Evolutionary conservation across 53 echinoderm and acorn worm species (phyloP).

Genomic region (Echinometra lucunter): DNA sequence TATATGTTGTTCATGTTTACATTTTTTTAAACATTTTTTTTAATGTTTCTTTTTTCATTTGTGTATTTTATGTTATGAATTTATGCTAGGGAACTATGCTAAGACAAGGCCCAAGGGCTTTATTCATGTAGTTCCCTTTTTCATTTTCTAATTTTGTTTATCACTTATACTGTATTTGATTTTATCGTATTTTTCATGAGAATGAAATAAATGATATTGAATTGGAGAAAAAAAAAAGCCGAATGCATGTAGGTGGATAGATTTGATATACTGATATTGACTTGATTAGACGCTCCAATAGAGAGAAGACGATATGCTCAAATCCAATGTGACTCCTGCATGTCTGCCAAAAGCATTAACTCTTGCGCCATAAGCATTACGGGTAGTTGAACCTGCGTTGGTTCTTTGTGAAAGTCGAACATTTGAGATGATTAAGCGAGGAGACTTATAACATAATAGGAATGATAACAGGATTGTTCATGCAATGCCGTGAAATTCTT

Average conservation of each 20-base stretch:
- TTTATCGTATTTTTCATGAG: too few relatives aligned
- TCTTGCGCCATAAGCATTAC: background rate
- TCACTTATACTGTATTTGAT: too few relatives aligned
- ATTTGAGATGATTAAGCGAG: background rate
- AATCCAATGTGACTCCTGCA: background rate
- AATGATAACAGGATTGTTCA: background rate
- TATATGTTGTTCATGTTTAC: too few relatives aligned
- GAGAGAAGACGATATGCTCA: background rate
- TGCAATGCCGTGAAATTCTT: background rate
- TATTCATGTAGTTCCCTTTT: too few relatives aligned
- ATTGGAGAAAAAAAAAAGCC: too few relatives aligned
- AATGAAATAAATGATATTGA: too few relatives aligned
- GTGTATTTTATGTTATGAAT: too few relatives aligned
- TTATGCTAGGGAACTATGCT: too few relatives aligned
- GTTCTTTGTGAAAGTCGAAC: background rate
- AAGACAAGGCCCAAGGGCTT: too few relatives aligned
- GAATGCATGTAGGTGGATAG: background rate
- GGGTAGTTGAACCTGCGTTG: background rate
- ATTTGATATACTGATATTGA: background rate
- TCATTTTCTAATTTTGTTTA: too few relatives aligned
- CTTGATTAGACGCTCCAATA: slow-evolving; percentile 12
- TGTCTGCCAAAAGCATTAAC: slow-evolving; percentile 17
- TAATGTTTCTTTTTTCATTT: too few relatives aligned
- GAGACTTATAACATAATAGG: background rate
- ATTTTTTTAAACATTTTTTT: too few relatives aligned